Evolutionary conservation across 92 coral and sea anemone species (phyloP), one percentile per base, ranked within the genome.

Genomic region (Phenganax subtilis): DNA sequence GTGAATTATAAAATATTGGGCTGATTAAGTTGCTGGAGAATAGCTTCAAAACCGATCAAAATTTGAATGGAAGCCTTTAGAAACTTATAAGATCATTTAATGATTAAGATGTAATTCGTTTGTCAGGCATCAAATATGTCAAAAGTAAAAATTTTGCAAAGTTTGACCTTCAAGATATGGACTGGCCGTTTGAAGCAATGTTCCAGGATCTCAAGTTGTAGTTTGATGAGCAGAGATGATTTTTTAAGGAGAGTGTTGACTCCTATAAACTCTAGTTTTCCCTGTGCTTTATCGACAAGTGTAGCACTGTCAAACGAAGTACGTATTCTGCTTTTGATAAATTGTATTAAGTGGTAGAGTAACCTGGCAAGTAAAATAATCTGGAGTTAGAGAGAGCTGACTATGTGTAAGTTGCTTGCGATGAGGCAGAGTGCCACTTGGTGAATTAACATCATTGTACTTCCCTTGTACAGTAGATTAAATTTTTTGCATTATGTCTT

Each of bases 181-280:
- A n/a, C 70, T 3, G 67, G 70, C 30, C 29, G 52, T 37, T 37
- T 37, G 73, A 11, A 5, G 60, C 60, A 54, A 25, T 20, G 12
- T 9, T 30, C 53, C 37, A 37, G 9, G 51, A 15, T 11, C 9
- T 20, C 67, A 29, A 51, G 80, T 61, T 14, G 81, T 16, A 11
- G 81, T 59, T 28, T n/a, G 54, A 55, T 8, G 70, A 29, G 12
- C 57, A 60, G n/a, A 37, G 73, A 68, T 69, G 58, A 52, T 27
- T 12, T 76, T 76, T 53, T 29, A 51, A 51, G 51, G 12, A 75
- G 47, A n/a, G 55, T 27, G 16, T 12, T 54, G 30, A 29, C 57
- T 58, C 27, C 30, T 76, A 8, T 59, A 30, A 58, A 76, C 30
- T 31, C 25, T 25, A 76, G 20, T 6, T 30, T 61, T 75, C 52